Conservation (phyloP, 1,140 invertebrate species). For the Holcopasites calliopsidis region DNA sequence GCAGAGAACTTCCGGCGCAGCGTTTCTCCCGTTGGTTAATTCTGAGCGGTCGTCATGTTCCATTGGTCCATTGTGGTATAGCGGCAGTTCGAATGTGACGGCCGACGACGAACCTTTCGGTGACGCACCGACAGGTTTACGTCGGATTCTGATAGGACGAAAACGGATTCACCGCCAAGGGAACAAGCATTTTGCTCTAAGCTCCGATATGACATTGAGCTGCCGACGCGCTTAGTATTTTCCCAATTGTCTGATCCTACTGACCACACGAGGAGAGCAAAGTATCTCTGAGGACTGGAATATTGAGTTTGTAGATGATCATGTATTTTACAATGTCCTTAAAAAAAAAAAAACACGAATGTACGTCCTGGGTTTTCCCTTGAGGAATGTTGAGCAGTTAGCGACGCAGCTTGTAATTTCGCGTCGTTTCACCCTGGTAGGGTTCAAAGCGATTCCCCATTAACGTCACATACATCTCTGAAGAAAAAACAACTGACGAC, state of each 20-base stretch:
- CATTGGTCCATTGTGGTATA: background rate
- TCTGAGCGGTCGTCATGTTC: background rate
- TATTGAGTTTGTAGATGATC: too few species aligned
- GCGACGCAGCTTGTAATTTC: background rate
- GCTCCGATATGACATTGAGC: background rate
- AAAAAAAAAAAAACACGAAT: too few species aligned
- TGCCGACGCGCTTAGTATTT: background rate
- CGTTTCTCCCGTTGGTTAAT: background rate
- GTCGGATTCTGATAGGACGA: background rate
- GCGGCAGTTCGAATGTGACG: constrained; percentile 41
- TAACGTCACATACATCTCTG: background rate
- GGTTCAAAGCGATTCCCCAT: too few species aligned
- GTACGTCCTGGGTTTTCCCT: too few species aligned
- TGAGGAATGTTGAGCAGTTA: background rate
- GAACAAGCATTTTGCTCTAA: background rate
- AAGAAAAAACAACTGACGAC: background rate
- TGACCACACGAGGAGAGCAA: too few species aligned
- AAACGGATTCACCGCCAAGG: background rate
- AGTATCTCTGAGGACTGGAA: too few species aligned
- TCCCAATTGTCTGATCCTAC: too few species aligned
- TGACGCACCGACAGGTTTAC: background rate
- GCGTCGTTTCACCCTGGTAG: background rate
- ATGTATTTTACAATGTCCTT: too few species aligned
- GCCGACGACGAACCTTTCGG: constrained; percentile 2
- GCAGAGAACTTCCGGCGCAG: constrained; percentile 19